These are phyloP conservation scores for Drepana arcuata DNA, from an alignment of 1,140 invertebrate genomes.

Conservation along the genomic window DNA sequence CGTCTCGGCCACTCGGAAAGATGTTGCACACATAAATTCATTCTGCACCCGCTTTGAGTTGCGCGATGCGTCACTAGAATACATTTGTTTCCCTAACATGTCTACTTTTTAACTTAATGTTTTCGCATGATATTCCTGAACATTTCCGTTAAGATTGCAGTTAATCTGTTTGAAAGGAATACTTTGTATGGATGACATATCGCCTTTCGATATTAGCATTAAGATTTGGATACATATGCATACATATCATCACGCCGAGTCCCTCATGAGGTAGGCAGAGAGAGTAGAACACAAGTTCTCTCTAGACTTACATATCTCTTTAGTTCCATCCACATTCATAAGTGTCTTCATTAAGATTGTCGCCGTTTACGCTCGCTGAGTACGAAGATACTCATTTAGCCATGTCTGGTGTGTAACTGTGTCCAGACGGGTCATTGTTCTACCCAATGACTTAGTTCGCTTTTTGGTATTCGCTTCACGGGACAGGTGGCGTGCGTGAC, in stretches of 20 bases:
- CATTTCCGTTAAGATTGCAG: constrained; percentile 7
- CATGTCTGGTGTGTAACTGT: constrained; percentile 11
- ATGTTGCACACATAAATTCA: constrained; percentile 20
- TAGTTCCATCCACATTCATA: no score
- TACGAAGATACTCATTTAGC: constrained; percentile 13
- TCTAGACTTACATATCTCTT: no score
- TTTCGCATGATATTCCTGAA: constrained; percentile 8
- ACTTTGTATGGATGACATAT: constrained; percentile 1
- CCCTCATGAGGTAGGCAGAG: no score
- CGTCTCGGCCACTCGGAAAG: no score
- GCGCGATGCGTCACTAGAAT: not conserved
- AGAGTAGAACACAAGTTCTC: no score
- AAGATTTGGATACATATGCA: not conserved
- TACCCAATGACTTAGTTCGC: constrained; percentile 5
- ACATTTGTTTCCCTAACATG: constrained; percentile 1
- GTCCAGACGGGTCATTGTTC: constrained; percentile 45
- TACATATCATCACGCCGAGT: no score
- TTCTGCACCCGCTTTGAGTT: constrained; percentile 2
- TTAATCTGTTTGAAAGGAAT: no score
- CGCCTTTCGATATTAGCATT: constrained; percentile 1
- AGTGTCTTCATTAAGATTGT: not conserved
- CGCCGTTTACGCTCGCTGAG: not conserved
- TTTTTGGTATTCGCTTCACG: constrained; percentile 42
- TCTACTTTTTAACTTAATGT: constrained; percentile 10
- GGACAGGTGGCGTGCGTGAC: constrained; percentile 42